Conservation (phyloP, 1,140 invertebrate genomes). For the Berghia stephanieae region DNA sequence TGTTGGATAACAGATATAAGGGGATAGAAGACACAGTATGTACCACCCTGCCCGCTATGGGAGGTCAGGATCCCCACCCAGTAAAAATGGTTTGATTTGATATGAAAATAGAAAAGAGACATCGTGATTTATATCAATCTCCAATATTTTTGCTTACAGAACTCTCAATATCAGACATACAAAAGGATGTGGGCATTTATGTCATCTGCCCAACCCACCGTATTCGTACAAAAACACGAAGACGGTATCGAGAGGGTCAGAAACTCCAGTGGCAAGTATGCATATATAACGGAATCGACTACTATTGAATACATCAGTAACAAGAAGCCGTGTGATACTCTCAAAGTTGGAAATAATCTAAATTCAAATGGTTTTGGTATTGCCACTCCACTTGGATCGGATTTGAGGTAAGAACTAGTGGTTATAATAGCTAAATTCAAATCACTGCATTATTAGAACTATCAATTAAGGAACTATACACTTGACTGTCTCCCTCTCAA, state of each 20-base stretch:
- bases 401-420: slow-evolving; percentile 75
- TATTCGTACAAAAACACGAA: slow-evolving; percentile 52
- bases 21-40: too few species aligned
- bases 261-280: slow-evolving; percentile 81
- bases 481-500: too few species aligned
- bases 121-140: too few species aligned
- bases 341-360: slow-evolving; percentile 88
- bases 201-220: slow-evolving; percentile 64
- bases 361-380: slow-evolving; percentile 95
- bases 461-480: too few species aligned
- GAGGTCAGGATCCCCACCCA: too few species aligned
- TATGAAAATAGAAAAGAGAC: too few species aligned
- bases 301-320: slow-evolving; percentile 96
- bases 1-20: too few species aligned
- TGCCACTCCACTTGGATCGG: slow-evolving; percentile 89
- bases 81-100: too few species aligned
- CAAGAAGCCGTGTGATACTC: slow-evolving; percentile 91
- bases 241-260: slow-evolving; percentile 59
- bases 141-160: slow-evolving; percentile 73
- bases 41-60: too few species aligned
- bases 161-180: slow-evolving; percentile 89
- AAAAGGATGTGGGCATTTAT: slow-evolving; percentile 97
- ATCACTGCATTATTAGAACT: not conserved
- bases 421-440: not conserved
- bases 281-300: slow-evolving; percentile 90